Evolutionary conservation across 2,797 vertebrate species (phyloP), one percentile per base, ranked within the genome.

Genomic region (Thripadectes ignobilis): DNA sequence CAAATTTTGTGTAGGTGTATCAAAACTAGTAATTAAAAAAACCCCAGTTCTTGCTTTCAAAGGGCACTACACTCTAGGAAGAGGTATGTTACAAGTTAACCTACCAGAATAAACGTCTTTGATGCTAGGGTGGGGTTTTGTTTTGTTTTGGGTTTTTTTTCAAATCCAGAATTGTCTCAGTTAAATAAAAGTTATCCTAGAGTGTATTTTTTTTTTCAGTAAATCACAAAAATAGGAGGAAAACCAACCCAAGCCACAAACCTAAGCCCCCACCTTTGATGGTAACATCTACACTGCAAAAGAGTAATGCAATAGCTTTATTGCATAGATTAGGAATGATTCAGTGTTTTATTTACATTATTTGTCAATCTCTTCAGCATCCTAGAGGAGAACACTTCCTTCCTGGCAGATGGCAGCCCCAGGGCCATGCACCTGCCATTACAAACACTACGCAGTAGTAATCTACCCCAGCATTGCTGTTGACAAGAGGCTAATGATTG

Each of bases 401-500:
- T 92, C 95, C 94, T 95, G 95, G 98, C 98, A 98, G 98, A 98
- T 98, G 98, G 98, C 96, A 98, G 97, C 98, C 98, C 97, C 97
- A 96, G 97, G 98, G 98, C 98, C 97, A 95, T 98, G 98, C 98
- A 98, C 98, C 99, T 99, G 98, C 98, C 97, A 92, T 97, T 96
- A 97, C 96, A 98, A 98, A 98, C 98, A 97, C 83, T 96, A 90
- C 88, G 96, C 97, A 94, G 98, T 98, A 96, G 98, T 98, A 98
- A 98, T 98, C 98, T 97, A 97, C 97, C 98, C 98, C 97, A 97
- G 98, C 97, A 95, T 97, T 83, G 29, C 96, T 98, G 98, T 97
- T 98, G 98, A 98, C 98, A 98, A 98, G 98, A 98, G 98, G 97
- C 98, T 98, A 98, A 98, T 99, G 98, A 98, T 98, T 96, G 97